Base-by-base conservation (phyloP, 2,888 invertebrate species). In the Oscheius onirici region DNA sequence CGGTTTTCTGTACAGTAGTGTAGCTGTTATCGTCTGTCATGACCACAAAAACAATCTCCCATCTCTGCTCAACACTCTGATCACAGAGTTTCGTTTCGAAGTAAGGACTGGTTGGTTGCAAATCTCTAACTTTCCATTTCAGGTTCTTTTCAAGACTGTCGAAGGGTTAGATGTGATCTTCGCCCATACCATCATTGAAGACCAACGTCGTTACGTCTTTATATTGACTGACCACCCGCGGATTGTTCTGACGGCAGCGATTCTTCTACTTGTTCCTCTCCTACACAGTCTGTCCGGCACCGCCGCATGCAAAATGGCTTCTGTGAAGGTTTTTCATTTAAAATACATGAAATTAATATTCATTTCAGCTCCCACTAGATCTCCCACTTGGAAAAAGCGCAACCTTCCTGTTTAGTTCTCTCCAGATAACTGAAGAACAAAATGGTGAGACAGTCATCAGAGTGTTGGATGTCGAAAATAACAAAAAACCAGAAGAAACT, bases 1-100 rank as follows among this genome's bases (percentile, higher is more conserved):
- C 17, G 58, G 41, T 13, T 58, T 41, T 40, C 58, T 58, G 3
- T 58, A 58, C 41, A 58, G 40, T 20, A 58, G 41, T 40, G n/a
- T 58, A 8, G 58, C 58, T 11, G 20, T 41, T 5, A 43, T 58
- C 17, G 15, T 11, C 13, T 58, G 58, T 20, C 41, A 58, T 20
- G 20, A 58, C n/a, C 41, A 20, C 2, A n/a, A 17, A 3, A 20
- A 40, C n/a, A 58, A 58, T 0, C 58, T 58, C 5, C 58, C 58
- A 15, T 43, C 41, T 17, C 58, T 58, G 2, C 41, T 58, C 5
- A 20, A 58, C n/a, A 58, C 22, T 41, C n/a, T 58, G 13, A 22
- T 58, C 6, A 40, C 34, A 40, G 58, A 58, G 22, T 58, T 58
- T 20, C 2, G 41, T 10, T 58, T 58, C 13, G 22, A 58, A 20